Evolutionary conservation across 92 coral and sea anemone species (phyloP).

Genomic region (Paragorgia papillata): DNA sequence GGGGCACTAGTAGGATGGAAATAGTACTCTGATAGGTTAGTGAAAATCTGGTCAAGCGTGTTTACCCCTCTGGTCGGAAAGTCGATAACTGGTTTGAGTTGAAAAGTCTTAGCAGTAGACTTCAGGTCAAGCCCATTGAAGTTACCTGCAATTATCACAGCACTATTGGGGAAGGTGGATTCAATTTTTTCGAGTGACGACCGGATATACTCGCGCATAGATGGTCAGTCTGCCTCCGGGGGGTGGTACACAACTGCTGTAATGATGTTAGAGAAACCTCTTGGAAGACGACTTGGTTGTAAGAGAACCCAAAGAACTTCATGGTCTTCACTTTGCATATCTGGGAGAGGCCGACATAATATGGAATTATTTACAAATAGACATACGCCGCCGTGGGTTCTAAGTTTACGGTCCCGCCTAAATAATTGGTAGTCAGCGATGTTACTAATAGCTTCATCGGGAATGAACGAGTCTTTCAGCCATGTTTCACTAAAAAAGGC

Average conservation of each 20-base stretch:
- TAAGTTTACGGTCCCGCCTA: slow-evolving; percentile 46
- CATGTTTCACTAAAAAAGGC: slow-evolving; percentile 25
- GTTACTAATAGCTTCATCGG: slow-evolving; percentile 51
- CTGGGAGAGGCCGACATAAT: background rate
- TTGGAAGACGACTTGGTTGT: slow-evolving; percentile 58
- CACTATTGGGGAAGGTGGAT: background rate
- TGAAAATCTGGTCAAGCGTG: slow-evolving; percentile 44
- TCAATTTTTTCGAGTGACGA: background rate
- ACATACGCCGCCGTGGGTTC: slow-evolving; percentile 61
- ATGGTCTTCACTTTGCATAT: slow-evolving; percentile 2
- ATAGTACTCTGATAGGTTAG: slow-evolving; percentile 28
- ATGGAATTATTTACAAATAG: slow-evolving; percentile 49
- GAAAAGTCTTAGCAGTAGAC: slow-evolving; percentile 35
- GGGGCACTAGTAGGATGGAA: slow-evolving; percentile 9
- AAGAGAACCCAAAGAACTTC: slow-evolving; percentile 44
- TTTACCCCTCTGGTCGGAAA: slow-evolving; percentile 41
- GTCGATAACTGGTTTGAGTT: slow-evolving; percentile 43
- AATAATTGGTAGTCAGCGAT: slow-evolving; percentile 50
- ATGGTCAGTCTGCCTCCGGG: slow-evolving; percentile 60
- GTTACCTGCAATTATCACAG: background rate
- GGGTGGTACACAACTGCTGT: slow-evolving; percentile 61
- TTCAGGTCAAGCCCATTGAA: background rate
- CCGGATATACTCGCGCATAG: slow-evolving; percentile 52
- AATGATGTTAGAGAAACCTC: slow-evolving; percentile 64
- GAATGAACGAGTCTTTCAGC: slow-evolving; percentile 31